Conservation (phyloP, 2,113 vertebrate species). For the Siphamia tubifer region DNA sequence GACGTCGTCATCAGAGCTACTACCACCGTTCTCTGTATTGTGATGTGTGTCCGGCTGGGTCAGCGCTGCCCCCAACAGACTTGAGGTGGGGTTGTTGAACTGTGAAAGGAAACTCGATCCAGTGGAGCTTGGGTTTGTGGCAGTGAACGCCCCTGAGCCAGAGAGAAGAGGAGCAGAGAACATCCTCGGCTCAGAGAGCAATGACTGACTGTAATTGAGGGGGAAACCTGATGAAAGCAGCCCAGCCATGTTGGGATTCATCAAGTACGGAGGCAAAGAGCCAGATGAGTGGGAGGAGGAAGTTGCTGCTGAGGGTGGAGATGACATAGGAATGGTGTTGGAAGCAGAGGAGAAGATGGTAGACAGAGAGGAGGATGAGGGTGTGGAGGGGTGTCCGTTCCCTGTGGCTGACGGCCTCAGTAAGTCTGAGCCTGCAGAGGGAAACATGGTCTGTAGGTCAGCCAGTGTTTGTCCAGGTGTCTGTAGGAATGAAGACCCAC, state of each 20-base stretch:
- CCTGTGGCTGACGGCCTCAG: constrained; percentile 66
- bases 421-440: constrained; percentile 86
- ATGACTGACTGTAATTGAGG: constrained; percentile 89
- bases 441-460: constrained; percentile 92
- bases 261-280: constrained; percentile 89
- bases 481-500: constrained; percentile 88
- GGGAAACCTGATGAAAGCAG: constrained; percentile 88
- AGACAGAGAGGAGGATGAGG: constrained; percentile 80
- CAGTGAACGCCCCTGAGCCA: constrained; percentile 81
- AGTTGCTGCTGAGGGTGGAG: constrained; percentile 82
- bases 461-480: constrained; percentile 87
- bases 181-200: constrained; percentile 87
- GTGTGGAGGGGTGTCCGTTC: constrained; percentile 61
- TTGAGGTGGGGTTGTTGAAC: constrained; percentile 85
- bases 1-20: constrained; percentile 96
- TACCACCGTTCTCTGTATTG: constrained; percentile 87
- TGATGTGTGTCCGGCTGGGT: constrained; percentile 81
- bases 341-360: constrained; percentile 85
- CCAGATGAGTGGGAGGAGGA: constrained; percentile 87
- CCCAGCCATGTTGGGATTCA: constrained; percentile 89
- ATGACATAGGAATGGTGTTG: constrained; percentile 84
- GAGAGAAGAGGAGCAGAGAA: constrained; percentile 66
- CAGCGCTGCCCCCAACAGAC: constrained; percentile 89
- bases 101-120: constrained; percentile 86
- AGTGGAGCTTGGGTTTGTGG: constrained; percentile 81